These are phyloP conservation scores for Lagocephalus sceleratus DNA, from an alignment of 2,797 vertebrate genomes.

Conservation along the genomic window DNA sequence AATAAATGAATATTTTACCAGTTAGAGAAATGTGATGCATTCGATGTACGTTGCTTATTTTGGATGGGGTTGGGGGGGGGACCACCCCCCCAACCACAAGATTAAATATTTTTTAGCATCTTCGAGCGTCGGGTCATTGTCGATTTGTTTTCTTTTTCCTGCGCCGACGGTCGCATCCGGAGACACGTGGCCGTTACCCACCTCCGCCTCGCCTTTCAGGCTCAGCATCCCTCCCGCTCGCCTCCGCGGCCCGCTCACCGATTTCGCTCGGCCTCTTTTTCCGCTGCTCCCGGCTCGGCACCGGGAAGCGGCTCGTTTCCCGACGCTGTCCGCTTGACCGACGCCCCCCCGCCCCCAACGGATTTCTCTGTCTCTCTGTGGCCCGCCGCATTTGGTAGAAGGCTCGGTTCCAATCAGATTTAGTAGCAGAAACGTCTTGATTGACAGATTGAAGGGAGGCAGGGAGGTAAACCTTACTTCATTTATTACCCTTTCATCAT, in stretches of 20 bases:
- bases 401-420: not conserved
- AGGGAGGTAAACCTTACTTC: not conserved
- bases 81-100: slow-evolving; percentile 34
- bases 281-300: slow-evolving; percentile 32
- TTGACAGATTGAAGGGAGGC: not conserved
- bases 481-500: slow-evolving; percentile 18
- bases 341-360: slow-evolving; percentile 23
- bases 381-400: slow-evolving; percentile 7
- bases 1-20: slow-evolving; percentile 41
- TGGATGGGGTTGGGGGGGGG: slow-evolving; percentile 25
- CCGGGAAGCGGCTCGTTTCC: slow-evolving; percentile 64
- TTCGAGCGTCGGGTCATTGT: slow-evolving; percentile 34
- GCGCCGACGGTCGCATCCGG: not conserved
- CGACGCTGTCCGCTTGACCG: slow-evolving; percentile 39
- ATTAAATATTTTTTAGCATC: slow-evolving; percentile 79
- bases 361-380: slow-evolving; percentile 8
- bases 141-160: slow-evolving; percentile 15
- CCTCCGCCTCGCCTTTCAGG: slow-evolving; percentile 24
- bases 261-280: slow-evolving; percentile 7
- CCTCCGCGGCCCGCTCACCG: slow-evolving; percentile 10
- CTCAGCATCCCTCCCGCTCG: slow-evolving; percentile 12
- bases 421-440: not conserved
- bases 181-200: no score
- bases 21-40: slow-evolving; percentile 61
- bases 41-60: slow-evolving; percentile 70